These are phyloP conservation scores for Drosophila recens DNA, from an alignment of 2,888 invertebrate species.

Conservation along the genomic window DNA sequence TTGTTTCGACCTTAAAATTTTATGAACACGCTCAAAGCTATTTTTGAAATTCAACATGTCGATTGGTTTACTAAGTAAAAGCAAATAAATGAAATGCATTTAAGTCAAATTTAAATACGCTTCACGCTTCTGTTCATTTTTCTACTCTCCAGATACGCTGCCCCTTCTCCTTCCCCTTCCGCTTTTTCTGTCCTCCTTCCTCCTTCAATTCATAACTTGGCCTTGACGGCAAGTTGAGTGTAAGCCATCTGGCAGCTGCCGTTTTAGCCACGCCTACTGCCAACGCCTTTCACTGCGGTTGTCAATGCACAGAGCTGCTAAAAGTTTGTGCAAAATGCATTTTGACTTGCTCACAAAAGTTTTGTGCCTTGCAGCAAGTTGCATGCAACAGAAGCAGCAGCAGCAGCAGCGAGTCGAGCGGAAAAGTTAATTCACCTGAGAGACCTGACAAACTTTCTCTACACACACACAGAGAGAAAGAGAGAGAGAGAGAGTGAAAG, in stretches of 20 bases:
- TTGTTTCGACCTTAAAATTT: no score
- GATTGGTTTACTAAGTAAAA: conserved; percentile 42
- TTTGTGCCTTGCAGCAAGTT: conserved; percentile 61
- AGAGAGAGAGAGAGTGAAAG: not conserved
- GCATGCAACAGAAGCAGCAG: conserved; percentile 30
- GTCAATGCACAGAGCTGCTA: conserved; percentile 65
- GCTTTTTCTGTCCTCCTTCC: not conserved
- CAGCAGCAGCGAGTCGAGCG: conserved; percentile 63
- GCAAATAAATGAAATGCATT: conserved; percentile 54
- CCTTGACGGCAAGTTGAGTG: conserved; percentile 50
- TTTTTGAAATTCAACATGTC: not conserved
- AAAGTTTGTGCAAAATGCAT: conserved; percentile 73
- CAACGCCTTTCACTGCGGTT: conserved; percentile 63
- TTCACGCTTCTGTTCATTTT: conserved; percentile 28
- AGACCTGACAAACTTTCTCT: conserved; percentile 75
- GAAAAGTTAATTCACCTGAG: conserved; percentile 81
- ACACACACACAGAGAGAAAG: conserved; percentile 32
- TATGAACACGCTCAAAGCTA: no score
- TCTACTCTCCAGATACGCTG: not conserved
- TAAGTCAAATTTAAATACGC: conserved; percentile 66
- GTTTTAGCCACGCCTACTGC: conserved; percentile 29
- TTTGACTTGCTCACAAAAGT: conserved; percentile 72
- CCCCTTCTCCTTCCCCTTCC: not conserved
- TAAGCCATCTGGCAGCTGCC: conserved; percentile 48
- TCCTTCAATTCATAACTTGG: conserved; percentile 32